Base-by-base conservation (phyloP, 1,140 invertebrate genomes). In the Heliconius eleuchia region DNA sequence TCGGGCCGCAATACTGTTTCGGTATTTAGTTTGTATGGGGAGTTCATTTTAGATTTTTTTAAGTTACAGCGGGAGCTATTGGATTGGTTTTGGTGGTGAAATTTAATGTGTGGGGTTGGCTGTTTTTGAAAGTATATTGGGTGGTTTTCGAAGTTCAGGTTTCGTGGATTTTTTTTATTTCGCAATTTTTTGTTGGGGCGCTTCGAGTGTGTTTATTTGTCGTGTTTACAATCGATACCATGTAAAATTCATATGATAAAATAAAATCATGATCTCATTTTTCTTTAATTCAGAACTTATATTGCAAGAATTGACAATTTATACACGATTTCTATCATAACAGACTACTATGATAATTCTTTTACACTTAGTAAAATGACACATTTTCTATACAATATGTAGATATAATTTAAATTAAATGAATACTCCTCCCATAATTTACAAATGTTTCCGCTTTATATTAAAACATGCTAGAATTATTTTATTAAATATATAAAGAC, bases 1-100 rank as follows among this genome's bases (percentile, higher is more conserved):
- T 93, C 90, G 88, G 89, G 93, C 92, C 93, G 91, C 87, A 91
- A 87, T 85, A 90, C 88, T 74, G 85, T 91, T 94, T 93, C 79
- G 81, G 83, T 83, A 94, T 94, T 94, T 94, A 94, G 90, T 94
- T 94, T 94, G 92, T 94, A 94, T 94, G 93, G 90, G 86, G 89
- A 93, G 88, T 86, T 92, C 92, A 88, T 90, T 90, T 93, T 93
- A 80, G 85, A 89, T 91, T 93, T 94, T 94, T 94, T 89, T 82
- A 91, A 84, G 82, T 86, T 82, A 86, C 91, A 84, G 87, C 88
- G 84, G 76, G 89, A 84, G 84, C 88, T 94, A 92, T 85, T 83
- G 83, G 88, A 86, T 86, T 87, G 75, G 79, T 92, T 94, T 86
- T 88, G 91, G 85, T 85, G 83, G 80, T 91, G 92, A 94, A 92